A percentile compares a stretch with the other conserved stretches of the same genome.
These are phyloP conservation scores for Patiria pectinifera DNA, from an alignment of 53 echinoderm and acorn worm species.

Conservation along the genomic window DNA sequence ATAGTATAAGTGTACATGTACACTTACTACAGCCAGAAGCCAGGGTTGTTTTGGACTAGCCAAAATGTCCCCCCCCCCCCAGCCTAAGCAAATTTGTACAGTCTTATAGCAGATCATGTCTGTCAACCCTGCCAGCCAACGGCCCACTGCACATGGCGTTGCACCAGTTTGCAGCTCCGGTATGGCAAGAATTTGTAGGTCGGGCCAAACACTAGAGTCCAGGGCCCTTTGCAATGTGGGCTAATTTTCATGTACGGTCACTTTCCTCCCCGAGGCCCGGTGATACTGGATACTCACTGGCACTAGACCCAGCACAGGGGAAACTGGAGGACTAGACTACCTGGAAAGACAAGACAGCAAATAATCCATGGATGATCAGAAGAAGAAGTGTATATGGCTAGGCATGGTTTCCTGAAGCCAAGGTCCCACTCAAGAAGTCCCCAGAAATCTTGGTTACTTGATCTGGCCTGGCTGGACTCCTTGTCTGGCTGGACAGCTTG, in stretches of 20 bases:
- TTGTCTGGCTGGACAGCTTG: no score
- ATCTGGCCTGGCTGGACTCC: no score
- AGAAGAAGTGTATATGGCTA: no score
- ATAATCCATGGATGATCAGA: no score
- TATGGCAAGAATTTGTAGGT: constrained; percentile 39
- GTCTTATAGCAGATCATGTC: not conserved
- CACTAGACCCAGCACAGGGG: not conserved
- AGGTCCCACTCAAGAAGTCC: no score
- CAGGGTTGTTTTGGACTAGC: no score
- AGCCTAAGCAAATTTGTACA: not conserved
- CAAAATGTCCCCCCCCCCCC: not conserved
- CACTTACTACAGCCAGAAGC: no score
- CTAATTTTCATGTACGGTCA: constrained; percentile 37
- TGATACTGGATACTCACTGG: constrained; percentile 15
- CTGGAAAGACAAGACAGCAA: not conserved
- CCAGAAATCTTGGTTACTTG: no score
- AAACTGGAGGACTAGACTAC: not conserved
- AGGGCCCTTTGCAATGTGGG: constrained; percentile 3
- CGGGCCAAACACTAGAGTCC: constrained; percentile 31
- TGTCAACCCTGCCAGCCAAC: not conserved
- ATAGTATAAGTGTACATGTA: no score
- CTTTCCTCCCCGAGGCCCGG: not conserved
- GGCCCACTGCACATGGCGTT: not conserved
- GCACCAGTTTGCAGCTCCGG: not conserved
- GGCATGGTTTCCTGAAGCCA: not conserved